A percentile compares a stretch with the other conserved stretches of the same genome.
Conservation (phyloP, 2,888 invertebrate species). For the Hipparchia sbordonii region DNA sequence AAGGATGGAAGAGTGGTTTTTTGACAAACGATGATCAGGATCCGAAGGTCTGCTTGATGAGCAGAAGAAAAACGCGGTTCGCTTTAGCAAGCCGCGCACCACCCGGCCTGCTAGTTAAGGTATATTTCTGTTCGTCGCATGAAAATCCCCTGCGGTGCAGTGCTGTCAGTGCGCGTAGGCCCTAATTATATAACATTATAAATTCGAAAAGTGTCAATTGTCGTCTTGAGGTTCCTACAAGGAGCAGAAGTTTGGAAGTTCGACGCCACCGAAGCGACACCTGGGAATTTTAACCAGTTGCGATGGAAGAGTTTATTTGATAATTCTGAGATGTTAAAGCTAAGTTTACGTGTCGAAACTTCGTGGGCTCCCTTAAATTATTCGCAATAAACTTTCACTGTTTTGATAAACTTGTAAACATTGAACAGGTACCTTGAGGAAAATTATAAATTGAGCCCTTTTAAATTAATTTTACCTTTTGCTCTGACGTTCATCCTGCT, state of each 20-base stretch:
- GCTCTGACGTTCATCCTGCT: conserved; percentile 5
- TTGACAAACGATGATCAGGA: no score
- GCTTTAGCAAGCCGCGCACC: no score
- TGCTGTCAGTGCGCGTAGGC: no score
- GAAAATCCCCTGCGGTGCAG: no score
- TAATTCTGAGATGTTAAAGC: conserved; percentile 52
- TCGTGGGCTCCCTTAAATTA: conserved; percentile 33
- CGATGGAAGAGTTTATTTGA: conserved; percentile 66
- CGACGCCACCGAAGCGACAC: conserved; percentile 46
- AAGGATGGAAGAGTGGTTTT: no score
- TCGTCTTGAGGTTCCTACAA: neutral
- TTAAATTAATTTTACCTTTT: conserved; percentile 16
- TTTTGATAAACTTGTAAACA: conserved; percentile 36
- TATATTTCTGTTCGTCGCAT: no score
- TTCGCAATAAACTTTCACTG: conserved; percentile 37
- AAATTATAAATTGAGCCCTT: conserved; percentile 7
- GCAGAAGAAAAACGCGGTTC: no score
- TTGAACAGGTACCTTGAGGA: conserved; percentile 4
- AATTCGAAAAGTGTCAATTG: conserved; percentile 11
- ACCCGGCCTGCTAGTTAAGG: no score
- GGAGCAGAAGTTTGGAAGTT: conserved; percentile 15
- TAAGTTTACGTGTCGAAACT: conserved; percentile 36
- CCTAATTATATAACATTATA: neutral
- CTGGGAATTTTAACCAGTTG: conserved; percentile 73
- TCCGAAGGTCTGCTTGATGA: no score